Evolutionary conservation across 2,888 invertebrate species (phyloP), one percentile per base, ranked within the genome.

Genomic region (Drosophila macrospina): DNA sequence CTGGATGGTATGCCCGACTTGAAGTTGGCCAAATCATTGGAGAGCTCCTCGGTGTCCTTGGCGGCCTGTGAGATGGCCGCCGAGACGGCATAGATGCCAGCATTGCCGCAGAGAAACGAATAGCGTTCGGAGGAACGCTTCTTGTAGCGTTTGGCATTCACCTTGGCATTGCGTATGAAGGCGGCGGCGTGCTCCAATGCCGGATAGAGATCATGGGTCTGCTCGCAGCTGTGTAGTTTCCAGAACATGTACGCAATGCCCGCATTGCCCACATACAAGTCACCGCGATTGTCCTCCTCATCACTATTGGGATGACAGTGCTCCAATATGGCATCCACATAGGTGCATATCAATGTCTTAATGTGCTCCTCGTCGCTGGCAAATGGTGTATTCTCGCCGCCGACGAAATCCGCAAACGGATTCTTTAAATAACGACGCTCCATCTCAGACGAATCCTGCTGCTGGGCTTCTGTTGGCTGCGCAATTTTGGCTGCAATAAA

Each of bases 51-150:
- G 64, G 92, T 92, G 66, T 93, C 93, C 26, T 90, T 88, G 2
- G 92, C 86, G 2, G 93, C 86, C 28, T 91, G 90, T 24, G 93
- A 94, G 16, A 96, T 90, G 24, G 94, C 95, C 0, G 95, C 93
- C 0, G 95, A 95, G 1, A 97, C 92, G 1, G 96, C 96, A 86
- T 95, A 95, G 4, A 96, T 94, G 0, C 97, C 97, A 8, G 95
- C 95, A 86, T 95, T 95, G 2, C 97, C 97, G n/a, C 96, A 93
- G 11, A 97, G 91, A 91, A 97, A 96, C 0, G 95, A 94, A 11
- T 95, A 95, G 47, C 94, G 93, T 66, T 95, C 95, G n/a, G 93
- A 92, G 37, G 84, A 92, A 80, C 84, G 93, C 90, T 67, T 93
- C 44, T 91, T 91, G 67, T 90, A 91, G n/a, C 91, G 91, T n/a